Evolutionary conservation across 1,140 invertebrate genomes (phyloP), one percentile per base, ranked within the genome.

Genomic region (Drosophila bipectinata): DNA sequence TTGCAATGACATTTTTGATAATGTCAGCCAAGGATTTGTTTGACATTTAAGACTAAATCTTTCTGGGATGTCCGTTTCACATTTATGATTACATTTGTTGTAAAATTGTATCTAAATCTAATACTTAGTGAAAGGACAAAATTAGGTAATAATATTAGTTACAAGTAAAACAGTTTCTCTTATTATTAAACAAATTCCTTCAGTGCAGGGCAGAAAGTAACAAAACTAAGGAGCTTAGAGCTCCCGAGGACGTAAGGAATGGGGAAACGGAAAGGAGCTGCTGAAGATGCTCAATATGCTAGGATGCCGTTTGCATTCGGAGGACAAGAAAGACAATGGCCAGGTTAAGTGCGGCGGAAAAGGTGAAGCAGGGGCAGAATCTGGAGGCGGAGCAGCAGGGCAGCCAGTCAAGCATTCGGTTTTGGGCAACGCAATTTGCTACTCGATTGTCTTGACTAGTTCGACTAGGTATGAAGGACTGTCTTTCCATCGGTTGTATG

Each of bases 381-480:
- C 28, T 26, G 14, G 34, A 32, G 34, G 53, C 21, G 28, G 30
- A 21, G 21, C 37, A 44, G 39, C 24, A 8, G 44, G 15, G 18
- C 37, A 66, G 49, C 32, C 44, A 59, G 59, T 75, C 61, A 57
- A 64, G 64, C 72, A 84, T 84, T 84, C 62, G 81, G 72, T 80
- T 88, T 82, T 63, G 71, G 67, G 83, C 78, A 76, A 88, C 79
- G 80, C 83, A 88, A 87, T 87, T 87, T 87, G 83, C 78, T 88
- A 83, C 79, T 87, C 83, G 80, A 87, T 87, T 87, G 82, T 87
- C 73, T 87, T 77, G 63, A 56, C 59, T 62, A 18, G 51, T 15
- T 52, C 30, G 45, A 54, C 34, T n/a, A 32, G 45, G 26, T 59
- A 51, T 44, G 48, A 28, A 44, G 52, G 58, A 18, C 62, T 67